phyloP scores from a whole-genome alignment of 1,140 invertebrate genomes.

The Pachypeltis micranthus region DNA sequence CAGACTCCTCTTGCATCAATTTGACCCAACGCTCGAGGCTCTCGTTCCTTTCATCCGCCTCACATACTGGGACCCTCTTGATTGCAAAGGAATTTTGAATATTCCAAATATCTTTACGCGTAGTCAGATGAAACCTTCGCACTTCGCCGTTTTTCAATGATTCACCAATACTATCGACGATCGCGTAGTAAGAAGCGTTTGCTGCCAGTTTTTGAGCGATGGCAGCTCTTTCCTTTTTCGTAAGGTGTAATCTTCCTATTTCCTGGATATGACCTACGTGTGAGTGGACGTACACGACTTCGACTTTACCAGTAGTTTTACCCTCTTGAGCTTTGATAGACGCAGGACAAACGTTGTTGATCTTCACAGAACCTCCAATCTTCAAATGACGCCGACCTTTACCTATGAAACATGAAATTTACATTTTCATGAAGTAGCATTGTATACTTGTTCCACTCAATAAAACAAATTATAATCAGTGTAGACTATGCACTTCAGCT shows the following conservation, averaged over 20 bases:
- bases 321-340: background rate
- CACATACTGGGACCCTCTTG: no score
- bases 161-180: background rate
- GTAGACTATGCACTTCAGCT: no score
- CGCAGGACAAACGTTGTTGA: background rate
- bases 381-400: background rate
- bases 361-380: background rate
- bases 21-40: no score
- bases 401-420: no score
- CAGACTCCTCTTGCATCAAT: no score
- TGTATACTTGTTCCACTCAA: no score
- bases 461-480: no score
- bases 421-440: no score
- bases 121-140: background rate
- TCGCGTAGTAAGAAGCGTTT: background rate
- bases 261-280: background rate
- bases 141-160: background rate
- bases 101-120: constrained; percentile 2
- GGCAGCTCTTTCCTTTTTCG: background rate
- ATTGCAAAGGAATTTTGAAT: no score
- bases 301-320: background rate
- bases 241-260: background rate
- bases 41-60: no score
- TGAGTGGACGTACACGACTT: background rate
- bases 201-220: background rate